Conservation (phyloP, 1,140 invertebrate genomes). For the Drosophila ogumai region DNA sequence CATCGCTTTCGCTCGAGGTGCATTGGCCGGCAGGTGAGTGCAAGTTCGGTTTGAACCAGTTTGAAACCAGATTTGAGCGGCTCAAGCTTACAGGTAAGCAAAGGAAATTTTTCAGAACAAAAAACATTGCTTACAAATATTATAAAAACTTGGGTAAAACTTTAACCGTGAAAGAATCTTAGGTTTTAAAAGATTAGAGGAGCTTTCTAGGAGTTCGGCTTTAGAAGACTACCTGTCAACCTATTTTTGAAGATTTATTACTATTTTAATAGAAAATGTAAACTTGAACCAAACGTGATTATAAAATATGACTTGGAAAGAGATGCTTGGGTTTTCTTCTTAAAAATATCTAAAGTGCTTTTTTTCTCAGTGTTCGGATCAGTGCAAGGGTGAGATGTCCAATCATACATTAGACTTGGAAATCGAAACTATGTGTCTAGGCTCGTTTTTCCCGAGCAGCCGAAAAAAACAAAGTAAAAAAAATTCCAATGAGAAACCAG, state of each 20-base stretch:
- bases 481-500: constrained; percentile 27
- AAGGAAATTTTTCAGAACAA: not conserved
- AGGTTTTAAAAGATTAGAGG: not conserved
- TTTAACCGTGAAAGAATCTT: no score
- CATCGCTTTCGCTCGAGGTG: constrained; percentile 42
- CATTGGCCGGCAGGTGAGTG: constrained; percentile 60
- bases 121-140: not conserved
- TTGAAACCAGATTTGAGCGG: constrained; percentile 45
- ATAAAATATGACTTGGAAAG: no score
- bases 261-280: no score
- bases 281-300: no score
- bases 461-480: constrained; percentile 7
- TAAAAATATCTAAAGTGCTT: no score
- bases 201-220: no score
- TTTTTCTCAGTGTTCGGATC: not conserved
- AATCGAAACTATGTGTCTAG: constrained; percentile 23
- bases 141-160: no score
- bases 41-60: constrained; percentile 58
- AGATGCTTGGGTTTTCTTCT: no score
- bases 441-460: constrained; percentile 13
- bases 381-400: not conserved
- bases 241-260: no score
- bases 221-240: no score
- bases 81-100: constrained; percentile 17
- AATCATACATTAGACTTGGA: constrained; percentile 21